These are phyloP conservation scores for Meiosimyza decipiens DNA, from an alignment of 2,888 invertebrate genomes.

Conservation along the genomic window DNA sequence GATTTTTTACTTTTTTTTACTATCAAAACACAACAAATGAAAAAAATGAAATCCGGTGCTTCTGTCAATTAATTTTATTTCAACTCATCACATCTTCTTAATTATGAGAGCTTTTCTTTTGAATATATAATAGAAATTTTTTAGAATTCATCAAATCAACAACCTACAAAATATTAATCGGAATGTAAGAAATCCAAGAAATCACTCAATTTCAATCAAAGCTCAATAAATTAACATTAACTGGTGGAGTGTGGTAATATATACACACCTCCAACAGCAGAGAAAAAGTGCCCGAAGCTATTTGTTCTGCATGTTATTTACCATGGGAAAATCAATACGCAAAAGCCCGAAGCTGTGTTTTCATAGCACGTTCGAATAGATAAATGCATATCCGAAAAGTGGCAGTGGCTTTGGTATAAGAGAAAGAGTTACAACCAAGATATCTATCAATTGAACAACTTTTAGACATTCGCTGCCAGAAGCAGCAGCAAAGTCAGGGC, in stretches of 20 bases:
- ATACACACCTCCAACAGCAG: neutral
- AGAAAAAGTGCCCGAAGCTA: conserved; percentile 19
- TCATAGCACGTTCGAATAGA: no score
- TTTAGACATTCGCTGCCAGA: neutral
- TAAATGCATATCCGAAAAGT: conserved; percentile 5
- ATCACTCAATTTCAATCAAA: conserved; percentile 35
- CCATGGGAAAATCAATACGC: conserved; percentile 38
- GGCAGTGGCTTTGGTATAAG: neutral
- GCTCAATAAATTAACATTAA: conserved; percentile 35
- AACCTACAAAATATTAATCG: neutral
- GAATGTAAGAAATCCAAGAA: conserved; percentile 21
- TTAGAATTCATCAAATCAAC: no score
- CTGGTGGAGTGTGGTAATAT: conserved; percentile 17
- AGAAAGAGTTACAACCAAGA: conserved; percentile 5
- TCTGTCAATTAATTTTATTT: no score
- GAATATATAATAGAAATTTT: no score
- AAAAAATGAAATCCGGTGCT: no score
- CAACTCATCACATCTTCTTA: no score
- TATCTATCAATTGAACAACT: conserved; percentile 37
- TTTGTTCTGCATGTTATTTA: conserved; percentile 34
- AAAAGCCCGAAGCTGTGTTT: conserved; percentile 4
- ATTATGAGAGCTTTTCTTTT: no score
- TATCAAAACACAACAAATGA: no score
- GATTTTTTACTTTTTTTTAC: no score
- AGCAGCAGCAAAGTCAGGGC: neutral